Percentiles rank a stretch among this genome's conserved stretches.
These are phyloP conservation scores for Forbesichthys papilliferus DNA, from an alignment of 2,113 vertebrate genomes.

Conservation along the genomic window DNA sequence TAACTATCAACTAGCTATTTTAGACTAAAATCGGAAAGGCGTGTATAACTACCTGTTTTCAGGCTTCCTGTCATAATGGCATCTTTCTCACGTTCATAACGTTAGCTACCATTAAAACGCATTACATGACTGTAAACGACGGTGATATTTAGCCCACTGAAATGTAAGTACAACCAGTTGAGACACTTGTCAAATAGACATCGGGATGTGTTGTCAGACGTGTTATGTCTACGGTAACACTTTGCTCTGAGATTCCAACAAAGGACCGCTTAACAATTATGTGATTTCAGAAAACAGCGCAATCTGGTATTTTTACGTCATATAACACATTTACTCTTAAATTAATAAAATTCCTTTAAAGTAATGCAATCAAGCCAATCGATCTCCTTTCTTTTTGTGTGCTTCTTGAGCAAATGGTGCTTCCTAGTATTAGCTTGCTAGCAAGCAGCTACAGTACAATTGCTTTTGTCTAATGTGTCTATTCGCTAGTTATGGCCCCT, in stretches of 20 bases:
- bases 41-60: slow-evolving; percentile 2
- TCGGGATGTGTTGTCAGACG: neutral
- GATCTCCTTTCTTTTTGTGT: slow-evolving; percentile 55
- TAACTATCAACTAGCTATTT: slow-evolving; percentile 23
- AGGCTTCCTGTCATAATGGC: slow-evolving; percentile 24
- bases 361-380: slow-evolving; percentile 13
- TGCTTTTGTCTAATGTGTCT: slow-evolving; percentile 42
- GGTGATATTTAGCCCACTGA: neutral
- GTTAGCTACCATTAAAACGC: neutral
- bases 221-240: too few species aligned
- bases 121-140: neutral
- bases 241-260: neutral
- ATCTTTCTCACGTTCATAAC: slow-evolving; percentile 16
- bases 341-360: neutral
- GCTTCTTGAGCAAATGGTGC: slow-evolving; percentile 25
- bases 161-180: neutral
- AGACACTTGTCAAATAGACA: neutral
- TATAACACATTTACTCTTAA: neutral
- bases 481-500: slow-evolving; percentile 14
- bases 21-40: slow-evolving; percentile 12
- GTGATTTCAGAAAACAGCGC: neutral
- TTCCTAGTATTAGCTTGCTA: slow-evolving; percentile 29
- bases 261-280: neutral
- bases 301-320: neutral
- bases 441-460: slow-evolving; percentile 25